A percentile compares a stretch with the other conserved stretches of the same genome.
These are phyloP conservation scores for Antechinus stuartii DNA, from an alignment of 2,113 vertebrate species.

Conservation along the genomic window DNA sequence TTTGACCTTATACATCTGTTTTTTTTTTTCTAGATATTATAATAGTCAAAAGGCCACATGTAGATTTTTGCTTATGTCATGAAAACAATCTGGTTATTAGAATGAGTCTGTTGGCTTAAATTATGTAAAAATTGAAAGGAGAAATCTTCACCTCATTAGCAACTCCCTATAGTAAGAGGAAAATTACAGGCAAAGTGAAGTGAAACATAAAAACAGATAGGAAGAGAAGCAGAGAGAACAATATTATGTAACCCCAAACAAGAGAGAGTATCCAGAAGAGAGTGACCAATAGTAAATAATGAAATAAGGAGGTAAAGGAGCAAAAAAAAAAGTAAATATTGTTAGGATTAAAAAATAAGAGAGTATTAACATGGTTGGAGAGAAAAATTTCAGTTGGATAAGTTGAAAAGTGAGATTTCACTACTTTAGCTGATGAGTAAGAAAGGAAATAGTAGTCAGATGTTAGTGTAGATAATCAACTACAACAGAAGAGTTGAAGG, in stretches of 20 bases:
- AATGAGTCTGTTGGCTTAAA: background rate
- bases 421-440: background rate
- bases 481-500: background rate
- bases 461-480: background rate
- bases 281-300: background rate
- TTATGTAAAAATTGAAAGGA: background rate
- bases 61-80: background rate
- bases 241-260: background rate
- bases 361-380: background rate
- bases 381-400: background rate
- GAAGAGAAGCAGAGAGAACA: background rate
- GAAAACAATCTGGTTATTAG: too few relatives aligned
- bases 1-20: background rate
- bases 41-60: background rate
- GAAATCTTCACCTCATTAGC: background rate
- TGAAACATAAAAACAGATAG: background rate
- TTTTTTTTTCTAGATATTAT: background rate
- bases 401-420: background rate
- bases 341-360: background rate
- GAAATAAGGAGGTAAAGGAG: background rate
- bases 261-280: background rate
- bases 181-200: background rate
- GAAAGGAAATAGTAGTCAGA: background rate
- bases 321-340: background rate
- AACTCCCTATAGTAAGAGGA: background rate